Evolutionary conservation across 92 coral and sea anemone genomes (phyloP), one percentile per base, ranked within the genome.

Genomic region (Parazoanthus atlanticus): DNA sequence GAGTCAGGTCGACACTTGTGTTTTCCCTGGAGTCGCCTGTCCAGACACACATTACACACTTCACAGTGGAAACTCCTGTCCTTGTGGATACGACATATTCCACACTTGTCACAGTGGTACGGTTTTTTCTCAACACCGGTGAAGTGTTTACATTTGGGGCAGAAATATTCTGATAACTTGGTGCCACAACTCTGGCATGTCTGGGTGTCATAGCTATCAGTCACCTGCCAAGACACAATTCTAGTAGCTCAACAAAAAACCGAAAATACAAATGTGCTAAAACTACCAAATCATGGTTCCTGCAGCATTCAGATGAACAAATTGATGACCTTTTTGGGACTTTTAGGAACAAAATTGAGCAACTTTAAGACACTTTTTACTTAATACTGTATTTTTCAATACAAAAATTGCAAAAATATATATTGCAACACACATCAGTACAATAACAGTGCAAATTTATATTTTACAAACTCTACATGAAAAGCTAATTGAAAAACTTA

Each of bases 31-130:
- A 96, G 92, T 64, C 94, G 87, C 30, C 89, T 85, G 73, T 96
- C 95, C 66, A 96, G 79, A 82, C 98, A 96, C 10, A 96, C 96
- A n/a, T 95, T 94, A 47, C 98, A 96, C 5, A 91, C 92, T 17
- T 95, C 93, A 86, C 99, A 96, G 66, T 96, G 99, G 56, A 95
- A 96, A 4, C 98, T 95, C 21, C 89, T 84, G 81, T 96, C 98
- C 43, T 90, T 76, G 81, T 96, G 96, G 13, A 95, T 90, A 1
- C 96, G 91, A 66, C 98, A 96, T 8, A 96, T 96, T 1, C 98
- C 98, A 70, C 98, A 96, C 79, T 92, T 91, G n/a, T 86, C 84
- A 49, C 98, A 96, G 76, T 96, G 98, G 76, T 91, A 94, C 3
- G 97, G 98, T 19, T 80, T 84, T 71, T 94, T 92, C 19, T 94